Conservation (phyloP, 2,113 vertebrate species). For the Pimephales promelas region DNA sequence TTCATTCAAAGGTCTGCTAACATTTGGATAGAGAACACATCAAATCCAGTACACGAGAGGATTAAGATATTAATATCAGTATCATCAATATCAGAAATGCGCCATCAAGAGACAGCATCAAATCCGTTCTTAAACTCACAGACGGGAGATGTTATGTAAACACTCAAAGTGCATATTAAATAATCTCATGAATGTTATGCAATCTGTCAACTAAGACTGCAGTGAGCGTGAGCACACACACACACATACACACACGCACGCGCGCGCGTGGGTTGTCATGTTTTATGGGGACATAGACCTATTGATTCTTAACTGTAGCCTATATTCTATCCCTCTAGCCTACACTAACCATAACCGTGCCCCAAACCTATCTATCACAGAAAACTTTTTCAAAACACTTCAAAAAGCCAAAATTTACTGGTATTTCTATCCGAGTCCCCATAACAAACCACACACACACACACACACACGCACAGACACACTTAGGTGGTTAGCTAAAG, state of each 20-base stretch:
- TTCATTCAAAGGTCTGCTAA: not conserved
- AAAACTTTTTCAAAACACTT: no score
- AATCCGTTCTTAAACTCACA: slow-evolving; percentile 26
- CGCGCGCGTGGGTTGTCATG: no score
- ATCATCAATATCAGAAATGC: not conserved
- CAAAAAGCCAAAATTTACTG: no score
- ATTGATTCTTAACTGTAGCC: no score
- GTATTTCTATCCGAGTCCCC: no score
- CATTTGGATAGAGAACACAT: not conserved
- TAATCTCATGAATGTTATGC: slow-evolving; percentile 46
- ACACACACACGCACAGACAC: not conserved
- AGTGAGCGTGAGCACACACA: not conserved
- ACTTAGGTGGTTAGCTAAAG: slow-evolving; percentile 2
- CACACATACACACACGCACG: not conserved
- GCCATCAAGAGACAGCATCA: slow-evolving; percentile 1
- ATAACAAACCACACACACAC: not conserved
- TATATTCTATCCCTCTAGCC: no score
- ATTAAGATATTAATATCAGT: slow-evolving; percentile 6
- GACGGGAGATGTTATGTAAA: slow-evolving; percentile 48
- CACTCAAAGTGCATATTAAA: slow-evolving; percentile 43
- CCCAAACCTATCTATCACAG: no score
- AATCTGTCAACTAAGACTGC: slow-evolving; percentile 41
- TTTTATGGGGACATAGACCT: no score
- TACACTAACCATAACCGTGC: no score
- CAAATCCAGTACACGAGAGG: not conserved